Conservation (phyloP, 2,888 invertebrate genomes). For the Troglohyphantes excavatus region DNA sequence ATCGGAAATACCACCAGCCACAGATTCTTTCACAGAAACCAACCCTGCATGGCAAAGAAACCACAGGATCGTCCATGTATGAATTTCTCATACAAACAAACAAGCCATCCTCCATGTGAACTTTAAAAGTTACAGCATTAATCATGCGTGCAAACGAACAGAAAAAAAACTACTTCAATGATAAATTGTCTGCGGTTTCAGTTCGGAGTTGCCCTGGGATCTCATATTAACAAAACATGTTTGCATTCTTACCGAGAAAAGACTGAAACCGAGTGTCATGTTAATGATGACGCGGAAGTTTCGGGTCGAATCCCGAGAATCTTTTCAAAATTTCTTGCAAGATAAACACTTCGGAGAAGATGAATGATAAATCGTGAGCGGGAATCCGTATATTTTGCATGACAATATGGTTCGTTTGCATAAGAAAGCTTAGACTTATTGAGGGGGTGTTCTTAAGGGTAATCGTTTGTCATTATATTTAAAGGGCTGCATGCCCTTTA, state of each 20-base stretch:
- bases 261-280: slow-evolving; percentile 1
- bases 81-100: not conserved
- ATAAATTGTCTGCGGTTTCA: not conserved
- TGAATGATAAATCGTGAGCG: slow-evolving; percentile 2
- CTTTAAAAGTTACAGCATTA: not conserved
- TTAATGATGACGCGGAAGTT: slow-evolving; percentile 14
- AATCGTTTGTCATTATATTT: not conserved
- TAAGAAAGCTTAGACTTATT: not conserved
- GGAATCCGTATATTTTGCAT: slow-evolving; percentile 9
- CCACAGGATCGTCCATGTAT: not conserved
- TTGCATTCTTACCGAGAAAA: not conserved
- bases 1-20: too few relatives aligned
- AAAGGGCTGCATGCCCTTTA: not conserved
- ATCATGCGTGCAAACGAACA: not conserved
- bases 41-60: too few relatives aligned
- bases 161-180: not conserved
- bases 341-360: slow-evolving; percentile 12
- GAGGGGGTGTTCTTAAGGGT: not conserved
- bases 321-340: slow-evolving; percentile 1
- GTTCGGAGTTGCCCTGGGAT: not conserved
- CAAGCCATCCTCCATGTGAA: not conserved
- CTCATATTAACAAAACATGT: not conserved
- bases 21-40: too few relatives aligned
- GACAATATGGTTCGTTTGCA: slow-evolving; percentile 1
- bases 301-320: not conserved